Evolutionary conservation across 2,888 invertebrate species (phyloP), one percentile per base, ranked within the genome.

Genomic region (Melanargia galathea): DNA sequence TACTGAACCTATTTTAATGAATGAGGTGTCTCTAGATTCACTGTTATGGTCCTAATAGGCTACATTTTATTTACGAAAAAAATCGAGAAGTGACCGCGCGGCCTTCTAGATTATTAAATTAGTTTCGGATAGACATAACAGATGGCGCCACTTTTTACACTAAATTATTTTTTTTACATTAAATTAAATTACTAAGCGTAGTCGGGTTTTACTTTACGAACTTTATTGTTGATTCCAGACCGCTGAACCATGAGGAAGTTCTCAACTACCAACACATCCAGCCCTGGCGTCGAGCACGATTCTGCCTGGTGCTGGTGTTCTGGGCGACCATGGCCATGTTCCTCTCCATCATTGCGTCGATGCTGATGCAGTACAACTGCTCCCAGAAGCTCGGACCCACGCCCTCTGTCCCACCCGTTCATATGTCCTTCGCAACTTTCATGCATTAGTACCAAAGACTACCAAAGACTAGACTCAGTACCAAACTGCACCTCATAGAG

Each of bases 201-300:
- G n/a, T n/a, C 6, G 26, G 26, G 26, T 6, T 5, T 26, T 26
- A 26, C 3, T 26, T 26, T n/a, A n/a, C n/a, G n/a, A 26, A 40
- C 2, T 7, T 16, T 22, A 16, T 49, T 49, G 7, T 2, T 57
- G 48, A 58, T 82, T 80, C 6, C 83, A 87, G 88, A 63, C 76
- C 83, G 2, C 74, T 93, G n/a, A 86, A 86, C 8, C 71, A 83
- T 33, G 92, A 92, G 63, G 93, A 93, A 74, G 84, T 93, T 0
- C 67, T 86, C 24, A 78, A 81, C n/a, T 83, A 81, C 13, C 79
- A 80, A 0, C 76, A 86, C 62, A 87, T 92, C 68, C 79, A 84
- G 0, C 84, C 87, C 71, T 93, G 93, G 93, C 83, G 88, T 0
- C 82, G 87, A 0, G 72, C 89, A 1, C 85, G 92, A 0, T 82